Evolutionary conservation across 2,113 vertebrate genomes (phyloP).

Genomic region (Balaeniceps rex): DNA sequence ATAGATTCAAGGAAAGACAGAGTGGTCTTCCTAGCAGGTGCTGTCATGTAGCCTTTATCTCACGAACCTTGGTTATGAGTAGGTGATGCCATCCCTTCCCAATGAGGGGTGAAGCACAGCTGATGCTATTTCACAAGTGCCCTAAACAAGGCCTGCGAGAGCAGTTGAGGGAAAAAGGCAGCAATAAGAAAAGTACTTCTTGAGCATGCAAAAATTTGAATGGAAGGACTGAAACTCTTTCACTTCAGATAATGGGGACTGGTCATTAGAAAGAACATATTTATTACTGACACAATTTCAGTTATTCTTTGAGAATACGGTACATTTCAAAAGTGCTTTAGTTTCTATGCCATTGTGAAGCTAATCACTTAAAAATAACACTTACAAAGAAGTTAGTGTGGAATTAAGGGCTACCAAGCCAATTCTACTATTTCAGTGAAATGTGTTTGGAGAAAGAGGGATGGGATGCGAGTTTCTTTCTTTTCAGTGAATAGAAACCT

Average conservation of each 20-base stretch:
- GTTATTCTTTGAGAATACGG: not conserved
- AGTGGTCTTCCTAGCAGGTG: not conserved
- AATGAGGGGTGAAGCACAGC: not conserved
- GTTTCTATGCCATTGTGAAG: not conserved
- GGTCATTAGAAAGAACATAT: not conserved
- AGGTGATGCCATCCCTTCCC: not conserved
- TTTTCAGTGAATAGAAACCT: not conserved
- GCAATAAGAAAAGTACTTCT: not conserved
- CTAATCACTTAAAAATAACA: not conserved
- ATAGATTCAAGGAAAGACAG: not conserved
- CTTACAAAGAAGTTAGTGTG: not conserved
- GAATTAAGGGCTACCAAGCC: not conserved
- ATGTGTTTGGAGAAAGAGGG: not conserved
- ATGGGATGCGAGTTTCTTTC: not conserved
- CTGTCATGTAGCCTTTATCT: not conserved
- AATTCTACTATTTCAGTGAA: not conserved
- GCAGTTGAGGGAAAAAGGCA: not conserved
- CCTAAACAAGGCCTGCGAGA: accelerated
- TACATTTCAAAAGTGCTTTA: not conserved
- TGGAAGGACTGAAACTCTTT: not conserved
- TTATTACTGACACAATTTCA: not conserved
- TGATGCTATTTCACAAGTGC: not conserved
- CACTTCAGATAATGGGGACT: not conserved
- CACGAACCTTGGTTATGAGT: not conserved
- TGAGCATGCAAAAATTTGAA: not conserved